Evolutionary conservation across 2,888 invertebrate genomes (phyloP).

Genomic region (Agrypnus murinus): DNA sequence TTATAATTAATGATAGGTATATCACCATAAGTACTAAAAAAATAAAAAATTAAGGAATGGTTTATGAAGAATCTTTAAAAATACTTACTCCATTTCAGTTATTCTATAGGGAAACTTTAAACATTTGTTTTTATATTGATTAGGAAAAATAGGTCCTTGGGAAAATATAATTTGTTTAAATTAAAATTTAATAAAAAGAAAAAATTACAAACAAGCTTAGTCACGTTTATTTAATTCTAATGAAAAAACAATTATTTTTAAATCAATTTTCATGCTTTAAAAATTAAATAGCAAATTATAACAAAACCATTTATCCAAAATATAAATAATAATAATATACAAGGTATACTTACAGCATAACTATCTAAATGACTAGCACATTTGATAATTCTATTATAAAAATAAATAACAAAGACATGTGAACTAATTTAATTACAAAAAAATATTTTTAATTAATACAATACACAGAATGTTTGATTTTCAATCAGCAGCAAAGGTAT

Average conservation of each 20-base stretch:
- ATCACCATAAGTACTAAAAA: too few species aligned
- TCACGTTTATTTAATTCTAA: constrained; percentile 34
- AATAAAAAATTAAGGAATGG: too few species aligned
- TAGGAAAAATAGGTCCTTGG: too few species aligned
- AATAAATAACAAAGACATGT: constrained; percentile 64
- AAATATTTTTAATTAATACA: not conserved
- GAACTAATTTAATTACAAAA: constrained; percentile 12
- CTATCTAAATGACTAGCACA: constrained; percentile 70
- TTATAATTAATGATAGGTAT: too few species aligned
- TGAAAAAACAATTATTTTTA: constrained; percentile 41
- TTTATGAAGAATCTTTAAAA: too few species aligned
- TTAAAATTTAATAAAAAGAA: constrained; percentile 22
- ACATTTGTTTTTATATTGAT: too few species aligned
- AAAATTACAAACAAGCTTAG: constrained; percentile 25
- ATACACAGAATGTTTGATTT: constrained; percentile 10
- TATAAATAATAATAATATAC: constrained; percentile 67
- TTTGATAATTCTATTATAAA: constrained; percentile 65
- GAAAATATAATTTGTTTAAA: too few species aligned
- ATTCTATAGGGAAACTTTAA: too few species aligned
- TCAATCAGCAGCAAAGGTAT: not conserved
- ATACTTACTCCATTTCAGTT: too few species aligned
- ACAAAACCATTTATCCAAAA: constrained; percentile 63
- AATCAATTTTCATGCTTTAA: constrained; percentile 42
- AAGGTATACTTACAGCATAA: constrained; percentile 66
- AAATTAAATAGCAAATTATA: constrained; percentile 50